Evolutionary conservation across 2,888 invertebrate genomes (phyloP).

Genomic region (Cephus pygmeus): DNA sequence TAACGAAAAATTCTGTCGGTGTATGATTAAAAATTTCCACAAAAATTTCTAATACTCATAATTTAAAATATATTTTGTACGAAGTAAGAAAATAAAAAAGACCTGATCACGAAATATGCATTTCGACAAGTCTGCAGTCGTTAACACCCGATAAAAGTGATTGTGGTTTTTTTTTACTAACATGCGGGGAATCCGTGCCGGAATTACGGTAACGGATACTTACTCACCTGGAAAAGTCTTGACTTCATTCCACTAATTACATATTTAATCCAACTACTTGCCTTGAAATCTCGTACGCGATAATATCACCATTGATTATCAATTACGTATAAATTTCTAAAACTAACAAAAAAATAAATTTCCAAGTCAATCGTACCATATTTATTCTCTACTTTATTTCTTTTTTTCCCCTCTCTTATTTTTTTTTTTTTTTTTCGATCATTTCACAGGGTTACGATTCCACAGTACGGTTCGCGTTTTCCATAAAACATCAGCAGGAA

Average conservation of each 20-base stretch:
- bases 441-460: background rate
- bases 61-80: too few species aligned
- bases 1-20: too few species aligned
- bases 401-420: background rate
- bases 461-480: constrained; percentile 32
- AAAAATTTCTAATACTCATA: too few species aligned
- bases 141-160: background rate
- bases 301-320: background rate
- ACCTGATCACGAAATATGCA: too few species aligned
- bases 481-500: constrained; percentile 50
- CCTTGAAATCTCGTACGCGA: background rate
- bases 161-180: background rate
- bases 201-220: background rate
- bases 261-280: background rate
- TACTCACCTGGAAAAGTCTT: background rate
- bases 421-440: background rate
- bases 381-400: background rate
- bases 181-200: background rate
- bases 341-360: background rate
- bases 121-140: background rate
- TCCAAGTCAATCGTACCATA: background rate
- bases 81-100: too few species aligned
- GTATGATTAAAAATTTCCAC: too few species aligned
- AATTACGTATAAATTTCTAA: background rate
- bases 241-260: background rate